Evolutionary conservation across 2,113 vertebrate genomes (phyloP), one percentile per base, ranked within the genome.

Genomic region (Dolichallabes microphthalmus): DNA sequence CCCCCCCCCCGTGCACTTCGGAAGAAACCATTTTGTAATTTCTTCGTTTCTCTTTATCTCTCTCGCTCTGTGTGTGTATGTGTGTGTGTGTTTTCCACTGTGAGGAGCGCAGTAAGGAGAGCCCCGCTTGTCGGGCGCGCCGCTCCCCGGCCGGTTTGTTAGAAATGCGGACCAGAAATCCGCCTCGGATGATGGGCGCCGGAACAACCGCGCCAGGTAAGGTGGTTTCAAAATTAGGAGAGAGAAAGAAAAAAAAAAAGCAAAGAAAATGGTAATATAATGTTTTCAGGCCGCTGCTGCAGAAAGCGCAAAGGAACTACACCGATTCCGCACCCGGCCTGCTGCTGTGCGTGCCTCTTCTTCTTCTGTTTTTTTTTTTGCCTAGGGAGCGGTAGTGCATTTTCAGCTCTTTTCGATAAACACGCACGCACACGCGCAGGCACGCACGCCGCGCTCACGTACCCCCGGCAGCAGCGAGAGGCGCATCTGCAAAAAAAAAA

Each of bases 11-110:
- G 25, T 14, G 90, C 88, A 93, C 88, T 94, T 92, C 91, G 93
- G 92, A 90, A 94, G 92, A 93, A 94, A 94, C 93, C 93, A 93
- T 95, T 94, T 88, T 91, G 89, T 86, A 90, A 71, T 87, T 85
- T 88, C 88, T 89, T 89, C 81, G 84, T 80, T 81, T 53, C 87
- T 22, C 50, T 27, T 27, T 32, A 11, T 19, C 27, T 52, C 50
- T 55, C 22, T 12, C 20, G n/a, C 19, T 63, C 0, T 80, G 52
- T n/a, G 20, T 60, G 13, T 19, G 13, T 73, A 12, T 71, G 30
- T 35, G 52, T 15, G 68, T 39, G 68, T 83, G 82, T 83, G 82
- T 83, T 73, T 83, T 83, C 13, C 17, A 13, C 82, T 58, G 82
- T 83, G 60, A 71, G 82, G 82, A 83, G 82, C 82, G 82, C 82